Conservation (phyloP, 2,113 vertebrate genomes). For the Ptyas mucosa region DNA sequence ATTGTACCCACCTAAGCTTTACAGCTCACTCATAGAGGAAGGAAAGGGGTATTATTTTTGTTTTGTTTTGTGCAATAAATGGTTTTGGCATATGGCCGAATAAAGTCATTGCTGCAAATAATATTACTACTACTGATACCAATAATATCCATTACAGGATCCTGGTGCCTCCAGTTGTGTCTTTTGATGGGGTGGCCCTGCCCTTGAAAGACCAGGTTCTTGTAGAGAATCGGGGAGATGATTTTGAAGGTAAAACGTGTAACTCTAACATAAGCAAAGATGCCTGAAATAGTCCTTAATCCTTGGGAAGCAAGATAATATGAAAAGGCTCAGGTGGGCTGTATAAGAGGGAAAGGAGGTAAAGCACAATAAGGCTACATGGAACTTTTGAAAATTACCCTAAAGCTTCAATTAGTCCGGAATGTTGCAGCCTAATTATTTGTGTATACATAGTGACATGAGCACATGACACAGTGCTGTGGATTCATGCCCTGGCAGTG, state of each 20-base stretch:
- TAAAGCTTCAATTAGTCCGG: background rate
- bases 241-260: background rate
- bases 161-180: background rate
- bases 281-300: background rate
- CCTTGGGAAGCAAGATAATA: background rate
- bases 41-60: background rate
- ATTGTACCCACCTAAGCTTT: conserved; percentile 12
- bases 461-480: background rate
- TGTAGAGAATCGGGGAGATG: background rate
- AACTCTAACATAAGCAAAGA: background rate
- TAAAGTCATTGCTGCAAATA: background rate
- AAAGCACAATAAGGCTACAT: background rate
- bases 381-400: background rate
- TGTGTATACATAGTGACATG: background rate
- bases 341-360: background rate
- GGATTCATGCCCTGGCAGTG: background rate
- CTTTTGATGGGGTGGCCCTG: background rate
- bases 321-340: background rate
- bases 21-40: background rate
- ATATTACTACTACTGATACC: background rate
- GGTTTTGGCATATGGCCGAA: background rate
- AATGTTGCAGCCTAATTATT: background rate
- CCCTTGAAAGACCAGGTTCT: background rate
- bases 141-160: background rate
- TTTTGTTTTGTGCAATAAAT: background rate